phyloP scores from a whole-genome alignment of 2,888 invertebrate genomes.

The Metacarcinus magister region DNA sequence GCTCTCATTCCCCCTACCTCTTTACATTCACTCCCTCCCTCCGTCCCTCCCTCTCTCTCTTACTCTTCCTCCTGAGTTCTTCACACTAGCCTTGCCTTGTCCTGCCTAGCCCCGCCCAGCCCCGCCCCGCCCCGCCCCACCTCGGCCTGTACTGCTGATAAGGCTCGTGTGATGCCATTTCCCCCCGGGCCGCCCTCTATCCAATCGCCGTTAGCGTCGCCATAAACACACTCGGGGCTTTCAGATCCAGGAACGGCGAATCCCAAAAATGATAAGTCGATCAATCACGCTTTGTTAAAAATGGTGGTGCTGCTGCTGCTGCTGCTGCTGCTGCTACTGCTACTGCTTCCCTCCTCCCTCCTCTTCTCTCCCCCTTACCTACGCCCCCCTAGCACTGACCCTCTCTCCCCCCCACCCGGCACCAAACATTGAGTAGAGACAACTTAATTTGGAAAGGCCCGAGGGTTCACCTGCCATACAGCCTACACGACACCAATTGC shows the following conservation, averaged over 20 bases:
- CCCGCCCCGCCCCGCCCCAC: constrained; percentile 47
- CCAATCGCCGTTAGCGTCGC: constrained; percentile 79
- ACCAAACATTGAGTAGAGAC: constrained; percentile 74
- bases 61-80: neutral
- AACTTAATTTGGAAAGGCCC: constrained; percentile 75
- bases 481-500: constrained; percentile 68
- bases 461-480: neutral
- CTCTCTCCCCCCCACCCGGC: neutral
- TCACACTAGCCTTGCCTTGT: neutral
- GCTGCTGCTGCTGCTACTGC: too few species aligned
- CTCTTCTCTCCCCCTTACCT: too few species aligned
- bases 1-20: neutral
- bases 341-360: too few species aligned
- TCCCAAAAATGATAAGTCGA: constrained; percentile 79
- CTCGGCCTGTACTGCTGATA: constrained; percentile 78
- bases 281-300: constrained; percentile 79
- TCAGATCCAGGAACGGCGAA: constrained; percentile 73
- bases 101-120: neutral
- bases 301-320: neutral
- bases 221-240: constrained; percentile 78
- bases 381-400: too few species aligned
- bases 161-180: constrained; percentile 73
- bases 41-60: neutral
- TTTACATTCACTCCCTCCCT: neutral
- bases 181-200: constrained; percentile 75